phyloP scores from a whole-genome alignment of 2,113 vertebrate species.

The Nansenia antarctica region DNA sequence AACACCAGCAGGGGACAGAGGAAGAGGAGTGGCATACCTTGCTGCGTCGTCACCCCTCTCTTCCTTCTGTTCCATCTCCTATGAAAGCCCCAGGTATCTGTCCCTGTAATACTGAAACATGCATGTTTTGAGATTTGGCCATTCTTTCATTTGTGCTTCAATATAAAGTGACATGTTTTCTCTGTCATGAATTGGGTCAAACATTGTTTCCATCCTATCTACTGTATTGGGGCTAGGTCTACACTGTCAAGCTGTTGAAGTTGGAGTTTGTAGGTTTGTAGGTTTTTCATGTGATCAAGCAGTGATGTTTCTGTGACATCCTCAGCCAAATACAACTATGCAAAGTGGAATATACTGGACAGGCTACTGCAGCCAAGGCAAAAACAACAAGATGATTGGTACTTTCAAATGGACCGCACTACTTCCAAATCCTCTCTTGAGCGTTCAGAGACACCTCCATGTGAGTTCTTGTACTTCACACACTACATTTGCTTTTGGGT shows the following conservation, averaged over 20 bases:
- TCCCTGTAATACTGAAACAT: neutral
- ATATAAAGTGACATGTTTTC: neutral
- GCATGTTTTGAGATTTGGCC: neutral
- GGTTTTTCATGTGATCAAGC: neutral
- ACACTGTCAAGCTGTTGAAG: neutral
- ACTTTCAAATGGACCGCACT: constrained; percentile 50
- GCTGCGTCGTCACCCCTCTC: constrained; percentile 37
- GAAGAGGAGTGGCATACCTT: constrained; percentile 51
- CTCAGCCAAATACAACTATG: constrained; percentile 47
- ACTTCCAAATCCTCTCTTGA: constrained; percentile 9
- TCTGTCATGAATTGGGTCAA: neutral
- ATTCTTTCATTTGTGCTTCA: neutral
- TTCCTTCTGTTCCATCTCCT: constrained; percentile 34
- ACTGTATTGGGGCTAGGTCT: neutral
- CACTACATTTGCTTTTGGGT: neutral
- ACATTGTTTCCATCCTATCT: neutral
- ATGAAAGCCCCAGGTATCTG: constrained; percentile 9
- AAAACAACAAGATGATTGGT: constrained; percentile 62
- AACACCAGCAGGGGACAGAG: constrained; percentile 20
- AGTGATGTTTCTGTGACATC: constrained; percentile 29
- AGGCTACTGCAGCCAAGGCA: constrained; percentile 29
- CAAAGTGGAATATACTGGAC: constrained; percentile 39
- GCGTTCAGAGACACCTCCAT: constrained; percentile 18
- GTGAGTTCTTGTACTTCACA: constrained; percentile 51
- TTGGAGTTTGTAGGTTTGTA: neutral